A percentile compares a stretch with the other conserved stretches of the same genome.
Evolutionary conservation across 2,888 invertebrate species (phyloP).

Genomic region (Maniola hyperantus): DNA sequence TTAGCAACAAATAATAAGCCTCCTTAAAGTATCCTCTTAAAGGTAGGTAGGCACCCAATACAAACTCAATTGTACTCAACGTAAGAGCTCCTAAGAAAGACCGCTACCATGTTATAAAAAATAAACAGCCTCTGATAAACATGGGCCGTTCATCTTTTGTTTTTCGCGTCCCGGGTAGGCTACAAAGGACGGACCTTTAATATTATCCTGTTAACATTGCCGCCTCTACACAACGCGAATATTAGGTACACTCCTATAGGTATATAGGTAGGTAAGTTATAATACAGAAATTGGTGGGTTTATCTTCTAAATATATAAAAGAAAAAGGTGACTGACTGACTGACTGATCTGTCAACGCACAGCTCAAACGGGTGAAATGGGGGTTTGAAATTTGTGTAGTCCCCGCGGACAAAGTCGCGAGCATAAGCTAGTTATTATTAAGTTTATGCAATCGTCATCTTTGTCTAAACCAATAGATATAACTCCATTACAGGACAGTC

Average conservation of each 20-base stretch:
- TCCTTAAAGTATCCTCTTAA: conserved; percentile 11
- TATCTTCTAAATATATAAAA: too few species aligned
- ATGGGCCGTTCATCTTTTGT: conserved; percentile 44
- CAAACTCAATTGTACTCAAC: conserved; percentile 24
- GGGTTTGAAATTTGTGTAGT: too few species aligned
- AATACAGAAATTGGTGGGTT: too few species aligned
- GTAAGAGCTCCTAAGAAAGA: conserved; percentile 24
- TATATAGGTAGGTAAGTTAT: too few species aligned
- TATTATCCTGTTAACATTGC: conserved; percentile 38
- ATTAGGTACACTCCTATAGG: too few species aligned
- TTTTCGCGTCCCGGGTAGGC: conserved; percentile 45
- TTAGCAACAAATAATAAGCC: background rate
- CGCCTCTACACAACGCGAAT: conserved; percentile 4
- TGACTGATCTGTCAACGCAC: too few species aligned
- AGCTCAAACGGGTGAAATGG: too few species aligned
- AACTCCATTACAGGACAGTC: too few species aligned
- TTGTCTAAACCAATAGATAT: background rate
- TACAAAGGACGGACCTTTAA: conserved; percentile 36
- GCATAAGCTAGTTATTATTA: too few species aligned
- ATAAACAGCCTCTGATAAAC: conserved; percentile 45
- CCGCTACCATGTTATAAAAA: conserved; percentile 38
- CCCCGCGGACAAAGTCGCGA: too few species aligned
- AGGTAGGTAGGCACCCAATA: background rate
- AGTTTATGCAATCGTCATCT: background rate
- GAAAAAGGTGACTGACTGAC: too few species aligned